Conservation (phyloP, 2,888 invertebrate species). For the Philereme vetulata region DNA sequence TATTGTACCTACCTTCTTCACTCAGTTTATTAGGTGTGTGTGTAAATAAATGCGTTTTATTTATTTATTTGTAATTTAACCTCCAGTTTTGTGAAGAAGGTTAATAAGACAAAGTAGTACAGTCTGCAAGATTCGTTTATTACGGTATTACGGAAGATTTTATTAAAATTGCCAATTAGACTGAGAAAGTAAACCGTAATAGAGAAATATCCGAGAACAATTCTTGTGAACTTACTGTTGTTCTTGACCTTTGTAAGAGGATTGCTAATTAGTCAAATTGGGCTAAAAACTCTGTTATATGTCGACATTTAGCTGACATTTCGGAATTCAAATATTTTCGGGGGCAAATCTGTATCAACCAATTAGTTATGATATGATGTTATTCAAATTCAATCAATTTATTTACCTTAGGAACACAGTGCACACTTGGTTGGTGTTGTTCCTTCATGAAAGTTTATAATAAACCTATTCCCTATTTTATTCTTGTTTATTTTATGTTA, state of each 20-base stretch:
- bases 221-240: slow-evolving; percentile 15
- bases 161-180: slow-evolving; percentile 19
- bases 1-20: too few relatives aligned
- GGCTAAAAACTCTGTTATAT: slow-evolving; percentile 6
- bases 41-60: too few relatives aligned
- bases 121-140: background rate
- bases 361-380: too few relatives aligned
- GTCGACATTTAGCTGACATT: background rate
- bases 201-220: slow-evolving; percentile 19
- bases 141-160: background rate
- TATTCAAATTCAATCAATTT: too few relatives aligned
- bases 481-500: too few relatives aligned
- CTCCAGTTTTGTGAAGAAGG: too few relatives aligned
- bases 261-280: slow-evolving; percentile 17
- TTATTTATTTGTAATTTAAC: too few relatives aligned
- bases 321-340: background rate
- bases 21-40: too few relatives aligned
- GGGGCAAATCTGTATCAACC: background rate
- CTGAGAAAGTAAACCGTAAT: slow-evolving; percentile 13
- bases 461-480: too few relatives aligned
- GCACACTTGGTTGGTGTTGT: too few relatives aligned
- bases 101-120: background rate
- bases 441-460: too few relatives aligned
- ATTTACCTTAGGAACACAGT: too few relatives aligned
- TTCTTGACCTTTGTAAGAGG: slow-evolving; percentile 16